A percentile compares a stretch with the other conserved stretches of the same genome.
These are phyloP conservation scores for Orientallactaga sibirica DNA, from an alignment of 2,797 vertebrate genomes.

Conservation along the genomic window DNA sequence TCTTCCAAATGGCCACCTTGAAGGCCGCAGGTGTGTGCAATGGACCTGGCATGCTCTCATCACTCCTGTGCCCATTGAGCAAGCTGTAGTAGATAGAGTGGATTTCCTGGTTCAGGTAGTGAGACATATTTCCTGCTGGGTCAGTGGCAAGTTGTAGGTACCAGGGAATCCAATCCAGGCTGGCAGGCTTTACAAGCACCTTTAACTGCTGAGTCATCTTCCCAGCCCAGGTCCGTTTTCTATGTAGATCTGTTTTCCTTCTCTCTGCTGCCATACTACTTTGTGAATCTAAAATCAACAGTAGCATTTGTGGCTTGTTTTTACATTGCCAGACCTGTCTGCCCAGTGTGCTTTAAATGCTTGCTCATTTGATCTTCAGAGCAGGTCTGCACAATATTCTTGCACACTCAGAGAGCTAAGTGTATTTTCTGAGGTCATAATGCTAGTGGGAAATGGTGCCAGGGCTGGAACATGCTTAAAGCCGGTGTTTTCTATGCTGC, in stretches of 20 bases:
- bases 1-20: not conserved
- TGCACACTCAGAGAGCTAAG: slow-evolving; percentile 18
- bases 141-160: not conserved
- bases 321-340: not conserved
- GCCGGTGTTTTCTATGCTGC: not conserved
- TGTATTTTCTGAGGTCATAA: slow-evolving; percentile 32
- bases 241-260: not conserved
- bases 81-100: not conserved
- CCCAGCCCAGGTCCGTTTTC: not conserved
- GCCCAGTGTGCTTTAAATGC: not conserved
- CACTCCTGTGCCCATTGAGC: not conserved
- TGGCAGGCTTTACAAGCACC: too few species aligned
- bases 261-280: not conserved
- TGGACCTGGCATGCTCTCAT: not conserved
- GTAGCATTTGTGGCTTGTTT: not conserved
- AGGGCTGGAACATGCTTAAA: slow-evolving; percentile 37
- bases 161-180: too few species aligned
- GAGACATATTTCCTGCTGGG: not conserved
- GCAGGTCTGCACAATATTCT: slow-evolving; percentile 2
- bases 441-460: not conserved
- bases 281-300: slow-evolving; percentile 30
- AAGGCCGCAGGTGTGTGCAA: not conserved
- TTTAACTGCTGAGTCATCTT: too few species aligned
- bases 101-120: not conserved
- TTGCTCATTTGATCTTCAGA: slow-evolving; percentile 32